These are phyloP conservation scores for Digitonthophagus gazella DNA, from an alignment of 2,888 invertebrate genomes.

Conservation along the genomic window DNA sequence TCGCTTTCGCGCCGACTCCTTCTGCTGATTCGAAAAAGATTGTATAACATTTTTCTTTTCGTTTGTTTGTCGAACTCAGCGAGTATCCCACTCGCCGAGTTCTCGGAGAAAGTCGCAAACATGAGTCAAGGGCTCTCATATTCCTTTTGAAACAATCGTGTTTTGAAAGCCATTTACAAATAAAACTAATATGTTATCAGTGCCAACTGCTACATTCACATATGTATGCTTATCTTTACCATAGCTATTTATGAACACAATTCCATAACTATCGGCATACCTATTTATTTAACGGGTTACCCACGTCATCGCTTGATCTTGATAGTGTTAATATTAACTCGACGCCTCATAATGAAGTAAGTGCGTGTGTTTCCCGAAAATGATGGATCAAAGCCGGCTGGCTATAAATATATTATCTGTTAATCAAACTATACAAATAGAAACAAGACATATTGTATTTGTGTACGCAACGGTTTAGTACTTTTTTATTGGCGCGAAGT, in stretches of 20 bases:
- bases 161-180: no score
- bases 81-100: not conserved
- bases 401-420: not conserved
- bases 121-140: not conserved
- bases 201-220: not conserved
- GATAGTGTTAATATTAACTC: not conserved
- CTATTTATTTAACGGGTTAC: not conserved
- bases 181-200: not conserved
- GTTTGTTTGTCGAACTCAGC: not conserved
- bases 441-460: not conserved
- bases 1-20: not conserved
- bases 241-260: not conserved
- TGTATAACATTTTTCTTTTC: constrained; percentile 7
- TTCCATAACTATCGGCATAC: not conserved
- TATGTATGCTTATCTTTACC: not conserved
- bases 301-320: not conserved
- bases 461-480: not conserved
- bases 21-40: not conserved
- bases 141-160: not conserved
- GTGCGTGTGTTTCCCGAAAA: not conserved
- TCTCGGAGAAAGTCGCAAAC: not conserved
- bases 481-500: not conserved
- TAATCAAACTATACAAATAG: not conserved
- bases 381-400: not conserved
- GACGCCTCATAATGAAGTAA: not conserved